phyloP scores from a whole-genome alignment of 2,888 invertebrate genomes.

The Falcaria lacertinaria region DNA sequence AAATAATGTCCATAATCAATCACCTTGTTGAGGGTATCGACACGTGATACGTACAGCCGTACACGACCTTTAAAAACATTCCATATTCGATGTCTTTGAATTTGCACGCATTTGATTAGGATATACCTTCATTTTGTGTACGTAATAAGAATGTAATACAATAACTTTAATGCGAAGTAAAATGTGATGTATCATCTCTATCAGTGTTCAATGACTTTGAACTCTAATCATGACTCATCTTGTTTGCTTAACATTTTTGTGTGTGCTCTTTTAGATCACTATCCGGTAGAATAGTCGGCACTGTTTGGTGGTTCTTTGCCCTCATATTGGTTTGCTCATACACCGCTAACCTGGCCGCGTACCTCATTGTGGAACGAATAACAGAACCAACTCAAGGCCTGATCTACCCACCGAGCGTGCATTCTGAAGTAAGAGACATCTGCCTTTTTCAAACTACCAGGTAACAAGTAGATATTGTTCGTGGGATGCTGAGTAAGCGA shows the following conservation, averaged over 20 bases:
- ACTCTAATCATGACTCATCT: too few relatives aligned
- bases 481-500: slow-evolving; percentile 42
- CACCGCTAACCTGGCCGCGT: slow-evolving; percentile 98
- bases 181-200: too few relatives aligned
- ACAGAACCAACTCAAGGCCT: slow-evolving; percentile 88
- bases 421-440: slow-evolving; percentile 88
- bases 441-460: slow-evolving; percentile 48
- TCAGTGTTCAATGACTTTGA: too few relatives aligned
- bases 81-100: too few relatives aligned
- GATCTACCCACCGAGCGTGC: slow-evolving; percentile 94
- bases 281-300: slow-evolving; percentile 96
- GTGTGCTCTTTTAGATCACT: slow-evolving; percentile 79
- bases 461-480: slow-evolving; percentile 42
- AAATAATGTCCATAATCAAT: slow-evolving; percentile 33
- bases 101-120: too few relatives aligned
- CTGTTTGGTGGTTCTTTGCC: slow-evolving; percentile 99
- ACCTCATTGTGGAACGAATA: slow-evolving; percentile 97
- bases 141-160: not conserved
- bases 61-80: too few relatives aligned
- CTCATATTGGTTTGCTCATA: slow-evolving; percentile 98
- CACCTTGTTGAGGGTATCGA: slow-evolving; percentile 33
- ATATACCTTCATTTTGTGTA: too few relatives aligned
- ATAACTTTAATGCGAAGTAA: not conserved
- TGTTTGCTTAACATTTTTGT: not conserved
- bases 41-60: slow-evolving; percentile 25